Conservation (phyloP, 2,797 vertebrate species). For the Tragopan temminckii region DNA sequence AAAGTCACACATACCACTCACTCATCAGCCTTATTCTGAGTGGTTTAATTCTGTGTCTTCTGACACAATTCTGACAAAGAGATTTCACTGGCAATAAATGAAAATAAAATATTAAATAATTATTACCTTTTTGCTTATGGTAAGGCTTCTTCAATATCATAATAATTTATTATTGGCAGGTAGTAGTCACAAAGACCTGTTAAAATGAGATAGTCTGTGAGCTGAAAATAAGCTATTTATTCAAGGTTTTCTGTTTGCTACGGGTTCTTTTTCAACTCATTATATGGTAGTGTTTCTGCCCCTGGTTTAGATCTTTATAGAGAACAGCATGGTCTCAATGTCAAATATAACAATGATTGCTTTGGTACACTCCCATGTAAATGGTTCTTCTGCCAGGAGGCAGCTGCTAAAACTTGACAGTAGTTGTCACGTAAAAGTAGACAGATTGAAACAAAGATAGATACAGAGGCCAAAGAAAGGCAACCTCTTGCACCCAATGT, state of each 20-base stretch:
- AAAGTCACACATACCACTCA: not conserved
- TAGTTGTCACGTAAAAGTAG: not conserved
- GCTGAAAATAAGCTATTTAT: conserved; percentile 20
- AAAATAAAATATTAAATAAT: not conserved
- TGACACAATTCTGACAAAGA: not conserved
- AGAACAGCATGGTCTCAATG: not conserved
- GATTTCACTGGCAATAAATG: not conserved
- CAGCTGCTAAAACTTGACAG: not conserved
- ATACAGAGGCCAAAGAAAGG: not conserved
- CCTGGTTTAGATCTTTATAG: conserved; percentile 6
- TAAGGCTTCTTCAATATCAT: not conserved
- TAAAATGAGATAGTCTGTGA: not conserved
- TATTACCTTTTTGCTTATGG: not conserved
- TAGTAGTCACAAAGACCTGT: not conserved
- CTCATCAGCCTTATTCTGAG: not conserved
- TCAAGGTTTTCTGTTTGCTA: not conserved
- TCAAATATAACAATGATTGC: conserved; percentile 20
- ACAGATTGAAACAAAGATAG: not conserved
- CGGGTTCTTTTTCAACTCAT: not conserved
- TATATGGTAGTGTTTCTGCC: not conserved
- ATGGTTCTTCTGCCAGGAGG: not conserved
- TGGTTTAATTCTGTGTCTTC: not conserved
- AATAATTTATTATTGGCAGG: not conserved
- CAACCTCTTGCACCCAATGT: not conserved
- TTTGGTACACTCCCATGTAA: not conserved